Conservation (phyloP, 2,888 invertebrate species). For the Philereme vetulata region DNA sequence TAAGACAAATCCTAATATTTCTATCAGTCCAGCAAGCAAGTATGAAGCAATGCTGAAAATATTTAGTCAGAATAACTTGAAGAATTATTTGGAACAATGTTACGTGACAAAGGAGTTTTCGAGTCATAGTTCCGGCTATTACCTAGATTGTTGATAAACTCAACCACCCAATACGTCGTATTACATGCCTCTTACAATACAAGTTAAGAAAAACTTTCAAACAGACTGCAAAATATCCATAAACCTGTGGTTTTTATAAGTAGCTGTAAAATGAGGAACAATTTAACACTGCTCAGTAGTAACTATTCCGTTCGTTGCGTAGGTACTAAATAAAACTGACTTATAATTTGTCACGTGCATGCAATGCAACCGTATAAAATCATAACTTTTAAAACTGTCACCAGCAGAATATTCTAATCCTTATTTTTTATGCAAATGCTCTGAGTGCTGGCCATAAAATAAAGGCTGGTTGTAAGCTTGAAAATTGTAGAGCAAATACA, state of each 20-base stretch:
- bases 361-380: too few relatives aligned
- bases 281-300: too few relatives aligned
- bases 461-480: too few relatives aligned
- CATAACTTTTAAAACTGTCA: neutral
- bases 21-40: too few relatives aligned
- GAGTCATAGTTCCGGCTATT: conserved; percentile 16
- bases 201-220: neutral
- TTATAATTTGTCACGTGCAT: too few relatives aligned
- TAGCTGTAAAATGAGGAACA: too few relatives aligned
- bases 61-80: neutral
- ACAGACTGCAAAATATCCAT: neutral
- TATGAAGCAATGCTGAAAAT: too few relatives aligned
- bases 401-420: neutral
- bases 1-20: too few relatives aligned
- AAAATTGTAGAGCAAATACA: conserved; percentile 3
- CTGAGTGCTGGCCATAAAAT: too few relatives aligned
- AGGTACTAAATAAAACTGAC: too few relatives aligned
- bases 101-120: conserved; percentile 22
- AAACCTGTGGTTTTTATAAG: too few relatives aligned
- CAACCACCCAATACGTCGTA: conserved; percentile 7
- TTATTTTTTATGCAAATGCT: neutral
- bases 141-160: conserved; percentile 23
- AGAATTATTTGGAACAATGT: conserved; percentile 17
- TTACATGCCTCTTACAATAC: conserved; percentile 3
- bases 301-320: too few relatives aligned